These are phyloP conservation scores for Neodontobutis hainanensis DNA, from an alignment of 2,113 vertebrate genomes.

Conservation along the genomic window DNA sequence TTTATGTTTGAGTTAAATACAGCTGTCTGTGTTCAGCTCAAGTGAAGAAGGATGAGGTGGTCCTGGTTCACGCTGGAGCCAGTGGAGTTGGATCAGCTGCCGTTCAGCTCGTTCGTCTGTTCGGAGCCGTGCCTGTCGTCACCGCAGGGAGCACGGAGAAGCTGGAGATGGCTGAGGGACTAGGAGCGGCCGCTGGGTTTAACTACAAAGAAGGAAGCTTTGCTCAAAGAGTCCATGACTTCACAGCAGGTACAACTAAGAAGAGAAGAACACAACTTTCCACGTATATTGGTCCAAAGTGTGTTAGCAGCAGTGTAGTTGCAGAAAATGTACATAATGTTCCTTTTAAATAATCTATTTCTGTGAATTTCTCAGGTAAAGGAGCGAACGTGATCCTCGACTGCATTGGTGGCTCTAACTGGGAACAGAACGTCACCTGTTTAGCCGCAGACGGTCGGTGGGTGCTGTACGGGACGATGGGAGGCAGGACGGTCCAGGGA, in stretches of 20 bases:
- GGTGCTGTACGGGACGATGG: slow-evolving; percentile 85
- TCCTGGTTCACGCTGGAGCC: slow-evolving; percentile 83
- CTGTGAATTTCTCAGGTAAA: slow-evolving; percentile 67
- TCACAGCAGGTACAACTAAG: slow-evolving; percentile 78
- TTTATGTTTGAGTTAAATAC: too few relatives aligned
- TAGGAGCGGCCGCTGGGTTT: slow-evolving; percentile 82
- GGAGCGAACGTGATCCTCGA: slow-evolving; percentile 87
- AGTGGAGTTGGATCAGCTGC: slow-evolving; percentile 86
- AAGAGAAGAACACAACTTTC: too few relatives aligned
- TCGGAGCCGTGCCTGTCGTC: slow-evolving; percentile 81
- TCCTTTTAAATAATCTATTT: too few relatives aligned
- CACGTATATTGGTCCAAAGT: too few relatives aligned
- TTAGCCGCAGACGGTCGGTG: slow-evolving; percentile 82
- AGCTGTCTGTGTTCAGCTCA: slow-evolving; percentile 73
- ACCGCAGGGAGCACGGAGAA: slow-evolving; percentile 84
- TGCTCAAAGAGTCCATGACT: slow-evolving; percentile 73
- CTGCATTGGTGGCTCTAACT: slow-evolving; percentile 81
- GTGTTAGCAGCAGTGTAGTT: too few relatives aligned
- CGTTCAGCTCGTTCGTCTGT: slow-evolving; percentile 82
- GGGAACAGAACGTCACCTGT: slow-evolving; percentile 85
- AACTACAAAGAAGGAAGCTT: slow-evolving; percentile 86
- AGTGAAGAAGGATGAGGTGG: slow-evolving; percentile 79
- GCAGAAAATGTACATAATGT: too few relatives aligned
- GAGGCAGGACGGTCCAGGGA: slow-evolving; percentile 77
- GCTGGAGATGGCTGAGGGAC: slow-evolving; percentile 68